Evolutionary conservation across 2,888 invertebrate genomes (phyloP).

Genomic region (Rotaria sp.): DNA sequence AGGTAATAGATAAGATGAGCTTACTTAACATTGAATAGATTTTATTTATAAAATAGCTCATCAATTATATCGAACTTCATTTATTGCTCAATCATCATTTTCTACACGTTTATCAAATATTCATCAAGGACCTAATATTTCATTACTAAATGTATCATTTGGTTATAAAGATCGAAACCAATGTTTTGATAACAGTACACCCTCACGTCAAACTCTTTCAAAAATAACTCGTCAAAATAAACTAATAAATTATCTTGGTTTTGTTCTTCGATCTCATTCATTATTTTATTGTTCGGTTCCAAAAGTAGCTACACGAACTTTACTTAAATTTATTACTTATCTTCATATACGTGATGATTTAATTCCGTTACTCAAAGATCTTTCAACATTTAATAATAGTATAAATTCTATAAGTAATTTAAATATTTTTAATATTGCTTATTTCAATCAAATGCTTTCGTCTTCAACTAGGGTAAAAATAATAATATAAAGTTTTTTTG

Average conservation of each 20-base stretch:
- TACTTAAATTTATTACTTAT: slow-evolving; percentile 5
- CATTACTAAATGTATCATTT: not conserved
- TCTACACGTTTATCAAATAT: not conserved
- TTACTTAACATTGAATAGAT: no score
- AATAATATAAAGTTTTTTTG: no score
- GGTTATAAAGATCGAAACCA: not conserved
- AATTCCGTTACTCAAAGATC: not conserved
- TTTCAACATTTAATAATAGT: not conserved
- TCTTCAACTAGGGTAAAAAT: not conserved
- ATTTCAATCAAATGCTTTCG: not conserved
- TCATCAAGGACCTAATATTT: not conserved
- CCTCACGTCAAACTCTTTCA: not conserved
- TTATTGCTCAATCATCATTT: not conserved
- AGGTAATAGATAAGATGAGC: not conserved
- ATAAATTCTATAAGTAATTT: not conserved
- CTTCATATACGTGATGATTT: slow-evolving; percentile 11
- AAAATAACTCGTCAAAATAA: not conserved
- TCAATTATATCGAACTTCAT: not conserved
- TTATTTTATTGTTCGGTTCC: slow-evolving; percentile 23
- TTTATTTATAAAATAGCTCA: not conserved
- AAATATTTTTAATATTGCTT: not conserved
- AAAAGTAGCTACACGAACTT: slow-evolving; percentile 21
- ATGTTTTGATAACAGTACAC: not conserved
- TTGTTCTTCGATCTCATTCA: not conserved
- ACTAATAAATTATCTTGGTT: not conserved